Percentiles rank a stretch among this genome's conserved stretches.
These are phyloP conservation scores for Phalacrocorax brasilianus DNA, from an alignment of 2,113 vertebrate species.

Conservation along the genomic window DNA sequence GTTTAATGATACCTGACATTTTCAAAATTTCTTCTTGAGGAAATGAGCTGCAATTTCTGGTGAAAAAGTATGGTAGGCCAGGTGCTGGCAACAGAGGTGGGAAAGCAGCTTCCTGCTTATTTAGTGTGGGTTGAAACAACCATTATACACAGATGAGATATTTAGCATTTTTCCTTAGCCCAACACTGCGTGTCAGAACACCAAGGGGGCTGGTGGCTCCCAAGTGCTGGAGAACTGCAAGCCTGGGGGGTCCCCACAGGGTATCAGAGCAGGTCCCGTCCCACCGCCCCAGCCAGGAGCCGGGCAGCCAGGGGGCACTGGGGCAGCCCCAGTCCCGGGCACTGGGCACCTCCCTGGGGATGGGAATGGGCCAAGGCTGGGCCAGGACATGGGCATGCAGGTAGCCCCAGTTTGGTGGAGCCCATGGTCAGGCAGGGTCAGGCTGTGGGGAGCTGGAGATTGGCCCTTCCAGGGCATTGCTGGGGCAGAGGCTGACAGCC, in stretches of 20 bases:
- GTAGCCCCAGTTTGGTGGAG: accelerated
- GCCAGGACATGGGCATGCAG: accelerated
- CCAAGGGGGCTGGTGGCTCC: accelerated
- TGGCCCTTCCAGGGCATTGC: background rate
- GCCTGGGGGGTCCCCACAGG: accelerated
- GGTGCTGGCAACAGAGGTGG: background rate
- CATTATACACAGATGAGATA: background rate
- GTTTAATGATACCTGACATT: background rate
- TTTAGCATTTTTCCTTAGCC: background rate
- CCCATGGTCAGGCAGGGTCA: background rate
- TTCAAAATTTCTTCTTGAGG: slow-evolving; percentile 26
- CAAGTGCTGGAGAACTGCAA: background rate
- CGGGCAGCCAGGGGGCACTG: background rate
- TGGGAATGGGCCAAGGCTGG: accelerated
- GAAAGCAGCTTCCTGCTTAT: background rate
- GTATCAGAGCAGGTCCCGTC: background rate
- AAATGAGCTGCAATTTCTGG: background rate
- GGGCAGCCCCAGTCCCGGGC: accelerated
- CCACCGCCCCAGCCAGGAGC: background rate
- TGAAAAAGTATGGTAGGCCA: background rate
- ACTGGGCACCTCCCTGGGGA: background rate
- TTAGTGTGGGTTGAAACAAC: background rate
- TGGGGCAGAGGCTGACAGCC: background rate
- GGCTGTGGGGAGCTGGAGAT: background rate
- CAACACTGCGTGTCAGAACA: background rate